Percentiles rank a stretch among this genome's conserved stretches.
Evolutionary conservation across 2,888 invertebrate species (phyloP).

Genomic region (Megalurothrips usitatus): DNA sequence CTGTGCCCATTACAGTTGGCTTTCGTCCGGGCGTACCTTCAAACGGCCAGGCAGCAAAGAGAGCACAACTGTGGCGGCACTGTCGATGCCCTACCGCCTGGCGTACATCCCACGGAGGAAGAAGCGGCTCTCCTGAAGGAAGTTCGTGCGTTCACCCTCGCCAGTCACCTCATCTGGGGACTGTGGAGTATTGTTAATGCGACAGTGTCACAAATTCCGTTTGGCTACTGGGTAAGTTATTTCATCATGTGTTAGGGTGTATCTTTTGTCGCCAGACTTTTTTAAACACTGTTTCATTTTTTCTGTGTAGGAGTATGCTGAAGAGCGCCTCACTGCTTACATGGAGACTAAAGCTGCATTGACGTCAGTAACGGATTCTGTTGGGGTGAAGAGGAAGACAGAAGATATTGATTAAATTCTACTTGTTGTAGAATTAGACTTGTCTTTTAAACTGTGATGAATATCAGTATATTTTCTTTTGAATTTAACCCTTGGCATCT

Average conservation of each 20-base stretch:
- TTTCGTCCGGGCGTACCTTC: constrained; percentile 6
- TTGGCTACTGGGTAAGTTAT: constrained; percentile 84
- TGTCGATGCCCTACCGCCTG: background rate
- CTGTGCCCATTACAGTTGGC: background rate
- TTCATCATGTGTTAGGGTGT: background rate
- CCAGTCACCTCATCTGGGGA: constrained; percentile 90
- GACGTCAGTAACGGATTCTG: background rate
- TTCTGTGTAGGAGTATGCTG: constrained; percentile 10
- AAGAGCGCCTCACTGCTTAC: background rate
- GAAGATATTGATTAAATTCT: constrained; percentile 14
- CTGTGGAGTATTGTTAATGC: constrained; percentile 90
- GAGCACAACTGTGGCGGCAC: constrained; percentile 4
- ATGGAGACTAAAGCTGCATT: background rate
- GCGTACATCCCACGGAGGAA: background rate
- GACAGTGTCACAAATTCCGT: constrained; percentile 80
- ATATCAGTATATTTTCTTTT: constrained; percentile 20
- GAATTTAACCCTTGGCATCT: constrained; percentile 17
- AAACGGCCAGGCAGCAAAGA: constrained; percentile 11
- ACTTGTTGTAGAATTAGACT: background rate
- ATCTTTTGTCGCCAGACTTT: background rate
- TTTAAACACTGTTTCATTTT: background rate
- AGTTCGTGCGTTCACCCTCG: constrained; percentile 76
- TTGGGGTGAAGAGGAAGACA: constrained; percentile 11
- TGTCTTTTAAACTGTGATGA: constrained; percentile 20
- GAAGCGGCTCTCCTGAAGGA: constrained; percentile 58